Evolutionary conservation across 1,140 invertebrate species (phyloP).

Genomic region (Sarcophaga peregrina): DNA sequence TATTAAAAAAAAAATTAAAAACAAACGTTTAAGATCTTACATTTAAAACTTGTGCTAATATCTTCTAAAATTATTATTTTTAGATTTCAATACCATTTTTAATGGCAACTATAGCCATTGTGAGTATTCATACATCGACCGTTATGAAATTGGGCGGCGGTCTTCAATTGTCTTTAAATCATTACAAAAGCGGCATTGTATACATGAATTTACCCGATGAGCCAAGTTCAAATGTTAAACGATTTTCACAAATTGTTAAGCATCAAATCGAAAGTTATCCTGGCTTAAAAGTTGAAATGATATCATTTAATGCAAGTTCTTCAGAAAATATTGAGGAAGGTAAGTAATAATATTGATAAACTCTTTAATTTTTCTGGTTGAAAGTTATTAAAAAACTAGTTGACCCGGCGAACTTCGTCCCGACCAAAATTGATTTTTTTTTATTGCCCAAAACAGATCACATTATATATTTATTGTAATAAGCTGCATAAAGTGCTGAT

Average conservation of each 20-base stretch:
- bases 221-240: background rate
- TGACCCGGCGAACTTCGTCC: too few relatives aligned
- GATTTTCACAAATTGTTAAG: background rate
- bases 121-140: constrained; percentile 38
- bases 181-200: constrained; percentile 22
- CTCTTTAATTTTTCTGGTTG: too few relatives aligned
- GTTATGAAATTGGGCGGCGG: background rate
- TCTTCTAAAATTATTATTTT: background rate
- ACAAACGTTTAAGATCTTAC: too few relatives aligned
- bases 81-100: constrained; percentile 28
- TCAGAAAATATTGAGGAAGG: background rate
- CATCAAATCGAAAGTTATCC: background rate
- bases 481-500: too few relatives aligned
- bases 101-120: background rate
- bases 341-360: background rate
- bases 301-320: background rate
- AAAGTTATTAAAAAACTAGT: too few relatives aligned
- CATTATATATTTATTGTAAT: too few relatives aligned
- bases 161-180: constrained; percentile 16
- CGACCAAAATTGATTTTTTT: too few relatives aligned
- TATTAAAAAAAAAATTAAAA: too few relatives aligned
- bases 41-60: background rate
- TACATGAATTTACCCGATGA: background rate
- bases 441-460: too few relatives aligned
- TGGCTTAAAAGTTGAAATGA: background rate